A percentile compares a stretch with the other conserved stretches of the same genome.
Evolutionary conservation across 2,113 vertebrate species (phyloP).

Genomic region (Plecotus auritus): DNA sequence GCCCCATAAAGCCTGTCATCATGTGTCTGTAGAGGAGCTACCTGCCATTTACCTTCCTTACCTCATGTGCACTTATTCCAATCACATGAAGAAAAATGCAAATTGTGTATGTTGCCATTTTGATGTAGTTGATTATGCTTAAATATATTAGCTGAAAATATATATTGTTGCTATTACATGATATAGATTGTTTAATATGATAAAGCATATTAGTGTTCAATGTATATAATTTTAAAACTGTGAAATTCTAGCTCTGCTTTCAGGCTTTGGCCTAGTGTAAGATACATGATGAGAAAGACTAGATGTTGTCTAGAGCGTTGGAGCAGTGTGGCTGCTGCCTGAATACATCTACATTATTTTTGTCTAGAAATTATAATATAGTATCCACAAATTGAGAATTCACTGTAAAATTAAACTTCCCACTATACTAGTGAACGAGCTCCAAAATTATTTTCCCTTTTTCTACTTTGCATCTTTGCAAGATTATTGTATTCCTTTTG

Average conservation of each 20-base stretch:
- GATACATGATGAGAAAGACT: background rate
- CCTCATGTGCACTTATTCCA: background rate
- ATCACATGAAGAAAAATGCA: background rate
- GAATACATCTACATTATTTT: background rate
- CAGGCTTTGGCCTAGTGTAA: background rate
- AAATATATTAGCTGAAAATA: background rate
- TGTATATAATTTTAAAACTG: background rate
- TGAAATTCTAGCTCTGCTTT: background rate
- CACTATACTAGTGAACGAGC: background rate
- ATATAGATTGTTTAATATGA: background rate
- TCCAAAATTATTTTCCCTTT: background rate
- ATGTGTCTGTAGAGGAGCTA: background rate
- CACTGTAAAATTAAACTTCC: background rate
- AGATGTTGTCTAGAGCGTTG: background rate
- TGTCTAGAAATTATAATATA: background rate
- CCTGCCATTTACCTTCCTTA: background rate
- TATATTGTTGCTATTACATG: background rate
- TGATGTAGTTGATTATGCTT: background rate
- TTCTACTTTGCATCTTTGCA: background rate
- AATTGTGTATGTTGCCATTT: background rate
- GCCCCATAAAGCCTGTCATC: background rate
- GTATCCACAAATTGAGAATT: background rate
- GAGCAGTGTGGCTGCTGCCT: background rate
- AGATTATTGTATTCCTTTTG: background rate
- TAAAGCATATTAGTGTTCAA: background rate